Percentiles rank a stretch among this genome's conserved stretches.
These are phyloP conservation scores for Helobdella robusta DNA, from an alignment of 2,888 invertebrate species.

Conservation along the genomic window DNA sequence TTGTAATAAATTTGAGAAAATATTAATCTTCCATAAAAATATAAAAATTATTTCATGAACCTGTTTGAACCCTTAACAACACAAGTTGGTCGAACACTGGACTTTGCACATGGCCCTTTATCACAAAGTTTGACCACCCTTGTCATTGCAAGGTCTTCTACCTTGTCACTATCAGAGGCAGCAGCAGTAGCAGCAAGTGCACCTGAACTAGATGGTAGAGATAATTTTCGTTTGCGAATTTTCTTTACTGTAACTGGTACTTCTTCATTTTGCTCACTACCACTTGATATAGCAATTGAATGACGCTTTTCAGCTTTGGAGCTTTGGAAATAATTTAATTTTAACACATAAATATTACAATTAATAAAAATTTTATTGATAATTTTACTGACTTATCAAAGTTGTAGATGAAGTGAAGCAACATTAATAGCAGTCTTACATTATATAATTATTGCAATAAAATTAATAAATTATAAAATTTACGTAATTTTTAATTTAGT, in stretches of 20 bases:
- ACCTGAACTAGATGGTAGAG: not conserved
- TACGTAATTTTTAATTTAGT: not conserved
- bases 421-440: no score
- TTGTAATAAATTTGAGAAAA: no score
- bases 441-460: no score
- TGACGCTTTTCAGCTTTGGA: conserved; percentile 17
- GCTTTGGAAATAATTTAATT: no score
- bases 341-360: no score
- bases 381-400: no score
- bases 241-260: not conserved
- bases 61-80: not conserved
- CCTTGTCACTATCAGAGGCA: no score
- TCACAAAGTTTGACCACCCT: conserved; percentile 8
- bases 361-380: no score
- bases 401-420: no score
- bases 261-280: not conserved
- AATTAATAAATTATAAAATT: not conserved
- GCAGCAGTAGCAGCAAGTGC: not conserved
- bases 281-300: no score
- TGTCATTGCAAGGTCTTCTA: not conserved
- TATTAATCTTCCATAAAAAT: not conserved
- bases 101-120: conserved; percentile 4
- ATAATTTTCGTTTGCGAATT: not conserved
- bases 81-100: not conserved
- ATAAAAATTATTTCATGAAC: not conserved